Conservation (phyloP, 2,797 vertebrate species). For the Chloroceryle inda region DNA sequence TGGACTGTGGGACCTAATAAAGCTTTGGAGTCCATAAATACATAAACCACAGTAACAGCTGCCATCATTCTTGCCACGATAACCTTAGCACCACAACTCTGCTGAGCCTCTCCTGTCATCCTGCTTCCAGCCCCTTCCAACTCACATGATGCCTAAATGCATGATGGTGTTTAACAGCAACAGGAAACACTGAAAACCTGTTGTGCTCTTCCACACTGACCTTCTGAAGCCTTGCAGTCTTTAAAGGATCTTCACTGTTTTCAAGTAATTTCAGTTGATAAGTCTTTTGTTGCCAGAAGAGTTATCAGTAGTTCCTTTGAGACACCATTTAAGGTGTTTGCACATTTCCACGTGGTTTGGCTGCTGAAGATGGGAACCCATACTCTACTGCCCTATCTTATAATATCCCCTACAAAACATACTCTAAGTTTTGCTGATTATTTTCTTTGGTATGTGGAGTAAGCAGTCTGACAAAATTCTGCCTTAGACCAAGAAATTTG, state of each 20-base stretch:
- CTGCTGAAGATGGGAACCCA: not conserved
- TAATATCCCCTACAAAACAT: not conserved
- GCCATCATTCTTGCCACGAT: not conserved
- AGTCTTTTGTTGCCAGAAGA: not conserved
- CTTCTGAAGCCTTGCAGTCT: not conserved
- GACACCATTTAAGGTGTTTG: not conserved
- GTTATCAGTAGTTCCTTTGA: not conserved
- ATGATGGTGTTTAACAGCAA: not conserved
- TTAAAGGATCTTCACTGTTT: not conserved
- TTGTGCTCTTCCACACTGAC: not conserved
- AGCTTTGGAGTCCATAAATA: not conserved
- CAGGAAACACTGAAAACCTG: not conserved
- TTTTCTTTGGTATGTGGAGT: not conserved
- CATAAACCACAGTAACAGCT: not conserved
- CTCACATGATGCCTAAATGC: not conserved
- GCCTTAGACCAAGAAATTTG: not conserved
- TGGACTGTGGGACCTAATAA: not conserved
- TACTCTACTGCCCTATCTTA: not conserved
- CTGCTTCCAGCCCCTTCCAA: not conserved
- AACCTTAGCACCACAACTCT: not conserved
- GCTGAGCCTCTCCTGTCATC: not conserved
- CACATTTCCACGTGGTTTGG: not conserved
- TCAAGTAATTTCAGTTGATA: not conserved
- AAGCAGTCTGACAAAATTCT: not conserved
- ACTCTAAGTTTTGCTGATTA: not conserved